A percentile compares a stretch with the other conserved stretches of the same genome.
Conservation (phyloP, 2,113 vertebrate species). For the Oryctolagus cuniculus region DNA sequence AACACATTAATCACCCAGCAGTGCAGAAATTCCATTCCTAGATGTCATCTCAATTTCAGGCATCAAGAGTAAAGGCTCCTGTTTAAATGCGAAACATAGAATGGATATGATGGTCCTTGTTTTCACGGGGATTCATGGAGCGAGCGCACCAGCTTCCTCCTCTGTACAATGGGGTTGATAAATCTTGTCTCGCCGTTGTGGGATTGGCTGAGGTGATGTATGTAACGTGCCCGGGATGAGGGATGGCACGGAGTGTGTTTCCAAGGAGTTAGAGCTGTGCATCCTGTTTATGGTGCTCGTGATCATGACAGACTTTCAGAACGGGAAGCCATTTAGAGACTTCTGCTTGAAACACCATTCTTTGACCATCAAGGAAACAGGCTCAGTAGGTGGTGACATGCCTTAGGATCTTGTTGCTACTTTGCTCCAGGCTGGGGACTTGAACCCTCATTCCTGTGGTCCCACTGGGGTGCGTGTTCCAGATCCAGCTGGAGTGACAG, state of each 20-base stretch:
- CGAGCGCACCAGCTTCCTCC: not conserved
- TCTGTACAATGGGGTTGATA: not conserved
- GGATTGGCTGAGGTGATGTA: not conserved
- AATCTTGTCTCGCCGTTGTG: not conserved
- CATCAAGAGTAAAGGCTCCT: constrained; percentile 62
- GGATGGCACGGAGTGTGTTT: not conserved
- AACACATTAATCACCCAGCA: constrained; percentile 73
- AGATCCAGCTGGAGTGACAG: not conserved
- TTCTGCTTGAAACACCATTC: not conserved
- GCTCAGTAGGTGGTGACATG: not conserved
- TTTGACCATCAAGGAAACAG: constrained; percentile 16
- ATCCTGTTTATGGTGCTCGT: not conserved
- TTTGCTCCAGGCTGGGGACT: not conserved
- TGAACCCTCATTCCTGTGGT: not conserved
- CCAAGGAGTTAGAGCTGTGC: not conserved
- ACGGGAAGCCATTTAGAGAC: not conserved
- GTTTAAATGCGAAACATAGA: constrained; percentile 66
- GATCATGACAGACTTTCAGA: constrained; percentile 23
- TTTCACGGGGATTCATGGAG: constrained; percentile 12
- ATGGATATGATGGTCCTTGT: constrained; percentile 33
- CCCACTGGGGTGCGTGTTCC: not conserved
- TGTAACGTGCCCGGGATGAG: not conserved
- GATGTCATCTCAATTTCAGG: constrained; percentile 69
- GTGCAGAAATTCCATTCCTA: constrained; percentile 70
- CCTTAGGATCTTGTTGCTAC: not conserved